Conservation (phyloP, 2,797 vertebrate species). For the Crenichthys baileyi region DNA sequence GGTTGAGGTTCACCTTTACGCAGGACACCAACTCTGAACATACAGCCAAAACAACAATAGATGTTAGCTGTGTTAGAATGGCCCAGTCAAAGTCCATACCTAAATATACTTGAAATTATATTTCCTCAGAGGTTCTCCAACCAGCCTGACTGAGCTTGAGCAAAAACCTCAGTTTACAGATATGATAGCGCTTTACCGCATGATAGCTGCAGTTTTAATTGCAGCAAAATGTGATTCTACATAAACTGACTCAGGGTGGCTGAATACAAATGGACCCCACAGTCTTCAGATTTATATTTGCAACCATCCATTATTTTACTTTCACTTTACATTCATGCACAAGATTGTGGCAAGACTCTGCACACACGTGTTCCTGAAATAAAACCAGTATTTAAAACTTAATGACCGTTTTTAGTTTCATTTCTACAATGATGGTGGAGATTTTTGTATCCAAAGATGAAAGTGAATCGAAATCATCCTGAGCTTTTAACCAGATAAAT, state of each 20-base stretch:
- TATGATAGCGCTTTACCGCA: not conserved
- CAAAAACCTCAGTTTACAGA: not conserved
- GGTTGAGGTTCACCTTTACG: too few relatives aligned
- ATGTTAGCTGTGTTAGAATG: not conserved
- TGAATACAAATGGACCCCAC: not conserved
- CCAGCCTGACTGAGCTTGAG: not conserved
- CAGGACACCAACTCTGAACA: too few relatives aligned
- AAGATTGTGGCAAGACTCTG: not conserved
- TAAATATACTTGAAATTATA: not conserved
- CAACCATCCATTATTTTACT: not conserved
- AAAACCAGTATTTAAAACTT: not conserved
- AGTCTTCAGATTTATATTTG: not conserved
- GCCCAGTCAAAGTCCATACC: not conserved
- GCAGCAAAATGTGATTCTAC: not conserved
- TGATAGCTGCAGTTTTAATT: not conserved
- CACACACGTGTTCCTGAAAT: too few relatives aligned
- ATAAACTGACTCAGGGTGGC: not conserved
- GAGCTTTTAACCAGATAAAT: not conserved
- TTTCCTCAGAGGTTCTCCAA: not conserved
- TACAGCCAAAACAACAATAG: too few relatives aligned
- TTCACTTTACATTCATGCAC: not conserved
- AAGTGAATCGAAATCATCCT: not conserved
- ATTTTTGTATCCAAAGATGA: not conserved
- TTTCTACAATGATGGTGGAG: not conserved
- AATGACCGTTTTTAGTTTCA: not conserved